Base-by-base conservation (phyloP, 2,888 invertebrate species). In the Torymus aiolomorphi region DNA sequence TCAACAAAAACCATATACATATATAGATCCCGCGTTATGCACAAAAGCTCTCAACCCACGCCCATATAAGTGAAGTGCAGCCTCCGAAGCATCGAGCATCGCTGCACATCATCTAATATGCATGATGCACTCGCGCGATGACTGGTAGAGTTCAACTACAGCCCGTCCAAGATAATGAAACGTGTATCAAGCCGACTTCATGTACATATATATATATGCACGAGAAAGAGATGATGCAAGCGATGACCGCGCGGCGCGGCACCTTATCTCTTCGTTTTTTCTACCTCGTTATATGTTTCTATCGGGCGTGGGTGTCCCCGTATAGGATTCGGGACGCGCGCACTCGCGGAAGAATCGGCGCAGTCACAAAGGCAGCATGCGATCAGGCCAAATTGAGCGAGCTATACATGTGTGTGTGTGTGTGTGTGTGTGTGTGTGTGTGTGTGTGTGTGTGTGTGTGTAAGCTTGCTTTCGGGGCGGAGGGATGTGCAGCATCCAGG, bases 211-310 rank as follows among this genome's bases (percentile, higher is more conserved):
- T 4, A 11, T 52, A 0, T 8, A 12, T 1, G 10, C 24, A 24
- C 16, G 51, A 42, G 62, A 63, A 24, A 59, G 31, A 31, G 54
- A 70, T 57, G 74, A 78, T 61, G 78, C 63, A 70, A 78, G 74
- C 16, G 66, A 67, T 72, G 77, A 77, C 61, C 71, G 63, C 61
- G 72, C 56, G n/a, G 52, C 31, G 8, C 24, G 14, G 12, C 2
- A 70, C 14, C 70, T 75, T 75, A 65, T 73, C 78, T 73, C 31
- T 5, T 5, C 57, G 70, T n/a, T 66, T 77, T 77, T 77, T 74
- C 73, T 62, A 74, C 69, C 74, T 79, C 74, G 70, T 79, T 79
- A 65, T 79, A 65, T 63, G 31, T 31, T 31, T 69, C 52, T 61
- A 74, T 66, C 49, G 14, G 54, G 42, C 49, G 78, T 78, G 72